Conservation (phyloP, 2,113 vertebrate genomes). For the Halcyon senegalensis region DNA sequence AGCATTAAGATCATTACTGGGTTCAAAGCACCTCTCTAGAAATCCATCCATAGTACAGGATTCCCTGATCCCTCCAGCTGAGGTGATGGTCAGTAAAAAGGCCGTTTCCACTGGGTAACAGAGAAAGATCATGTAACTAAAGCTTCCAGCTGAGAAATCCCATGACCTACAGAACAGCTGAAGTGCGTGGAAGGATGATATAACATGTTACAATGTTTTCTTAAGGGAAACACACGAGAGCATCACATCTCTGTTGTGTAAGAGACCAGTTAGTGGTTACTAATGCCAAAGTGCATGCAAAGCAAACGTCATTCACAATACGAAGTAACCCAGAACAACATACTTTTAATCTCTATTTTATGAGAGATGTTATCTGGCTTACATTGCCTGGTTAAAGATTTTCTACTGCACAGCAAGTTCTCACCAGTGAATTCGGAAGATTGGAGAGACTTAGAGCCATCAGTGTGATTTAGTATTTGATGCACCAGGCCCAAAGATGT, state of each 20-base stretch:
- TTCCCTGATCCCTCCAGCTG: background rate
- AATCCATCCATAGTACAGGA: background rate
- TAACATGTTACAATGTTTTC: background rate
- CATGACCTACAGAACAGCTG: background rate
- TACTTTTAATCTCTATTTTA: background rate
- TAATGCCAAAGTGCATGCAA: slow-evolving; percentile 23
- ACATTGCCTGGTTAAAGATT: slow-evolving; percentile 14
- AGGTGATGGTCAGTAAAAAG: background rate
- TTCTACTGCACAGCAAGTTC: slow-evolving; percentile 50
- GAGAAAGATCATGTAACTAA: background rate
- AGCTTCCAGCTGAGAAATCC: background rate
- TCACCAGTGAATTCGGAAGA: slow-evolving; percentile 60
- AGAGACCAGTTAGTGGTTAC: background rate
- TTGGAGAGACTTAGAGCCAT: slow-evolving; percentile 56
- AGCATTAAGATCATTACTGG: background rate
- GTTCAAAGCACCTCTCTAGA: background rate
- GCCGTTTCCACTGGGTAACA: background rate
- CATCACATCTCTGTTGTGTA: background rate
- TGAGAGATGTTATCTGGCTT: background rate
- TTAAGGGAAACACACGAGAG: background rate
- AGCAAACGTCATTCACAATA: background rate
- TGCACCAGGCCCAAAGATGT: slow-evolving; percentile 52
- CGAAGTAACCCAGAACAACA: background rate
- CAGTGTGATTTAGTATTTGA: slow-evolving; percentile 58
- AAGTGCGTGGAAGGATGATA: background rate